phyloP scores from a whole-genome alignment of 2,113 vertebrate species.

The Rhinolophus ferrumequinum region DNA sequence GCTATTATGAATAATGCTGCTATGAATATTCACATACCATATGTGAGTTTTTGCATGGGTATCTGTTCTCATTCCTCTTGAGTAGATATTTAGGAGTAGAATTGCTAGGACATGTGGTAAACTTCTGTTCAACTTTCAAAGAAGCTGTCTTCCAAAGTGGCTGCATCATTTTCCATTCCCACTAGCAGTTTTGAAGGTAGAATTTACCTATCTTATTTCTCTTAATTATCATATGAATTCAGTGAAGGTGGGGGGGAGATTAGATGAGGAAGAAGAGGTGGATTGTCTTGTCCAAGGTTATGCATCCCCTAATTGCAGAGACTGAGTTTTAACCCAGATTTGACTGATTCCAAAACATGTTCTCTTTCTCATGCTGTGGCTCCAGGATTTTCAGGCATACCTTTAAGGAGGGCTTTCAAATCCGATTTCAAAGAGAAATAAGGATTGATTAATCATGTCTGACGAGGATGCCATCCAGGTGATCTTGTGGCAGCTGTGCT shows the following conservation, averaged over 20 bases:
- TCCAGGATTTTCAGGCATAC: background rate
- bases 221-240: background rate
- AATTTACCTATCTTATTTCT: background rate
- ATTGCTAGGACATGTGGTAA: background rate
- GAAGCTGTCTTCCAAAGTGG: background rate
- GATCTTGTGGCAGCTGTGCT: too few relatives aligned
- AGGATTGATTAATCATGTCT: background rate
- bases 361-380: background rate
- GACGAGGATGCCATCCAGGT: background rate
- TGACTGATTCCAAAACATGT: background rate
- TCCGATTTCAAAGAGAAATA: background rate
- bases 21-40: accelerated
- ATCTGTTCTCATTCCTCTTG: background rate
- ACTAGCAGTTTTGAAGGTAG: background rate
- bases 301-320: background rate
- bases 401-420: background rate
- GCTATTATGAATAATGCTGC: background rate
- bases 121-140: background rate
- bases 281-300: background rate
- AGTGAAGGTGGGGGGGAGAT: background rate
- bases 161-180: background rate
- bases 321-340: background rate
- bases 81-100: background rate
- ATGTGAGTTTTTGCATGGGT: background rate
- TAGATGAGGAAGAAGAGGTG: background rate